phyloP scores from a whole-genome alignment of 2,797 vertebrate species.

The Lycodopsis pacificus region DNA sequence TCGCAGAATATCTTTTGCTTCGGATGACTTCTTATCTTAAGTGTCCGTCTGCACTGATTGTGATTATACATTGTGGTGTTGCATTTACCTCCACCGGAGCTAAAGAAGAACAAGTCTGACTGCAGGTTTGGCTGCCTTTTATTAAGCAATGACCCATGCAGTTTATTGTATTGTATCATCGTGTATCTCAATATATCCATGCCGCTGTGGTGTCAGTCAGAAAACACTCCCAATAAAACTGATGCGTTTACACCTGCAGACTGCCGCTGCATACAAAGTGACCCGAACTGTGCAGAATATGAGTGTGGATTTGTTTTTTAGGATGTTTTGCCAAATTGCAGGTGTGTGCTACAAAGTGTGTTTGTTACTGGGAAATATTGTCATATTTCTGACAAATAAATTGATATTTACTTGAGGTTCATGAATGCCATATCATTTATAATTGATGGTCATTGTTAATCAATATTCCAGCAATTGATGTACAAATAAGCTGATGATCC shows the following conservation, averaged over 20 bases:
- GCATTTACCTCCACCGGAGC: conserved; percentile 11
- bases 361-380: conserved; percentile 16
- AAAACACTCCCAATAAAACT: conserved; percentile 26
- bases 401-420: background rate
- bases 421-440: conserved; percentile 1
- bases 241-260: conserved; percentile 31
- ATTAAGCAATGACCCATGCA: conserved; percentile 64
- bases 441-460: conserved; percentile 23
- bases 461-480: conserved; percentile 31
- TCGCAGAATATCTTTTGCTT: background rate
- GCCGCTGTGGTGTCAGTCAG: conserved; percentile 38
- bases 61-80: background rate
- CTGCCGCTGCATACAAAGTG: conserved; percentile 17
- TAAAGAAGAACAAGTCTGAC: conserved; percentile 62
- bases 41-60: background rate
- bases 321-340: conserved; percentile 9
- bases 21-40: background rate
- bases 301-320: conserved; percentile 6
- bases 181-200: conserved; percentile 48
- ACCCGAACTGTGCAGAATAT: conserved; percentile 10
- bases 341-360: conserved; percentile 28
- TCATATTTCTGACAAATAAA: conserved; percentile 25
- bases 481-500: conserved; percentile 51
- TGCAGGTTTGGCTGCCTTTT: conserved; percentile 71
- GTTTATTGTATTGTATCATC: conserved; percentile 36